Conservation (phyloP, 2,888 invertebrate species). For the Masnerella sp. region DNA sequence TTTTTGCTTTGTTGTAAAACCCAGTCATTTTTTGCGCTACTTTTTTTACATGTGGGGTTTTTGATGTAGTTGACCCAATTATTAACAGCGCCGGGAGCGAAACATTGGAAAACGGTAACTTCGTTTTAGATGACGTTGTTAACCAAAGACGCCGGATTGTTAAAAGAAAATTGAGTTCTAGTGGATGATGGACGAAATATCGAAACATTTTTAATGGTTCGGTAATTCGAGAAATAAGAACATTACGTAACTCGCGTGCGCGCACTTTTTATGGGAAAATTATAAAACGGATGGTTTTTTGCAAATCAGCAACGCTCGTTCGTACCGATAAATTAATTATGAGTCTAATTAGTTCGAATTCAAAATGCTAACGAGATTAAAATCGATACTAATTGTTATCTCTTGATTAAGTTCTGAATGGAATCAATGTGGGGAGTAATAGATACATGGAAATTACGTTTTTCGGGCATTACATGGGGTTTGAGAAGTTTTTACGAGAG, state of each 20-base stretch:
- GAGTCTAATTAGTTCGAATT: slow-evolving; percentile 26
- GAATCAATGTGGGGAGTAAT: slow-evolving; percentile 2
- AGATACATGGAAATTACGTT: background rate
- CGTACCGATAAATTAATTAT: slow-evolving; percentile 19
- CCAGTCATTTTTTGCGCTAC: too few relatives aligned
- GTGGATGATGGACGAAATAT: too few relatives aligned
- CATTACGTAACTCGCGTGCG: too few relatives aligned
- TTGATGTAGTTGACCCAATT: slow-evolving; percentile 45
- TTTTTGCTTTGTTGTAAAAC: background rate
- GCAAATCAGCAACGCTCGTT: too few relatives aligned
- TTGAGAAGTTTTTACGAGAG: too few relatives aligned
- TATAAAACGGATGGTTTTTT: too few relatives aligned
- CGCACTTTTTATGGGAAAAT: too few relatives aligned
- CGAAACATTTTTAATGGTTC: too few relatives aligned
- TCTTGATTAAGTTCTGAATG: slow-evolving; percentile 15
- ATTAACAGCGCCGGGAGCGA: slow-evolving; percentile 29
- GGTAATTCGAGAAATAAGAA: too few relatives aligned
- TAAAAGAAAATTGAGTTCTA: slow-evolving; percentile 14
- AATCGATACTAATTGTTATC: slow-evolving; percentile 36
- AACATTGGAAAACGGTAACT: too few relatives aligned
- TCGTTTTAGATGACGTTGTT: slow-evolving; percentile 28
- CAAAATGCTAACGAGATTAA: slow-evolving; percentile 27
- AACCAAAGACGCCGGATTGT: slow-evolving; percentile 22
- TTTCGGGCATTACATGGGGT: too few relatives aligned
- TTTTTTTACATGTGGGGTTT: slow-evolving; percentile 32